These are phyloP conservation scores for Sebastes fasciatus DNA, from an alignment of 2,113 vertebrate species.

Conservation along the genomic window DNA sequence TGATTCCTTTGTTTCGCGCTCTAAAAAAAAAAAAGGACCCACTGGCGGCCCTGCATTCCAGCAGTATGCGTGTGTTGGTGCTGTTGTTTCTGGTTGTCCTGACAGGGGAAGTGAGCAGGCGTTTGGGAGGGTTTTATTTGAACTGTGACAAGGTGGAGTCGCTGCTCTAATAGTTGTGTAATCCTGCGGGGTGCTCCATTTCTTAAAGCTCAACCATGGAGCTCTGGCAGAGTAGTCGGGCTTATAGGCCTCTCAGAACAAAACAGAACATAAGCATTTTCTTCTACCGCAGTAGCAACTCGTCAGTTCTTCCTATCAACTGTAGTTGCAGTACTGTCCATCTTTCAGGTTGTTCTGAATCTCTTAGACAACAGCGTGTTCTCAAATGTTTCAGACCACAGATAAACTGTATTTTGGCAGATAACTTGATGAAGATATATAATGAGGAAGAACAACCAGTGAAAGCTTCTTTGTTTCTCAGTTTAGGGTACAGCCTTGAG, in stretches of 20 bases:
- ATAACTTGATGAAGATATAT: background rate
- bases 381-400: background rate
- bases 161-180: conserved; percentile 73
- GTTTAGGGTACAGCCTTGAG: background rate
- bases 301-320: background rate
- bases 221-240: background rate
- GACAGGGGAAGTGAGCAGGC: conserved; percentile 69
- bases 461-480: background rate
- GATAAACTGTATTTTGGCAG: background rate
- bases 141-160: conserved; percentile 77
- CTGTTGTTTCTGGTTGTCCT: conserved; percentile 73
- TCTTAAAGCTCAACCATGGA: conserved; percentile 29
- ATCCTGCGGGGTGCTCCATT: conserved; percentile 47
- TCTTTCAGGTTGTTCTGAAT: conserved; percentile 6
- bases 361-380: background rate
- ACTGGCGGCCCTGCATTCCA: conserved; percentile 65
- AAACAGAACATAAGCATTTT: too few relatives aligned
- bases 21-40: conserved; percentile 40
- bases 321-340: background rate
- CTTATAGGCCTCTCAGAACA: too few relatives aligned
- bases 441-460: background rate
- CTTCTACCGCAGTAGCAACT: too few relatives aligned
- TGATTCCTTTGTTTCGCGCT: conserved; percentile 59
- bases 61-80: conserved; percentile 58
- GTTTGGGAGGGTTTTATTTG: conserved; percentile 63